Conservation (phyloP, 1,140 invertebrate genomes). For the Drosophila repletoides region DNA sequence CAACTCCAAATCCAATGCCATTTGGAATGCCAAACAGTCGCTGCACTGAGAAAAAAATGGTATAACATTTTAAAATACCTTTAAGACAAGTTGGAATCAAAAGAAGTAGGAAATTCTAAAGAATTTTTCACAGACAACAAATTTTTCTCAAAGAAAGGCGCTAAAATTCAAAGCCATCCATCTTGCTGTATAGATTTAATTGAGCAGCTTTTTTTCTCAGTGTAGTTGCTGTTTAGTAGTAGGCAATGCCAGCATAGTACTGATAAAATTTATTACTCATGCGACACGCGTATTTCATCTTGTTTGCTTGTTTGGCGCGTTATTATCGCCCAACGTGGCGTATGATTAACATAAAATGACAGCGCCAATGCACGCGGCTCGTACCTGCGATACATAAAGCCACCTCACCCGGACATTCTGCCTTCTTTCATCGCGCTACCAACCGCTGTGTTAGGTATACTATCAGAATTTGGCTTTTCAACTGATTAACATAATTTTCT, state of each 20-base stretch:
- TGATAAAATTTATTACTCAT: constrained; percentile 77
- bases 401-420: neutral
- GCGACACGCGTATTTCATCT: constrained; percentile 78
- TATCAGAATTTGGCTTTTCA: constrained; percentile 64
- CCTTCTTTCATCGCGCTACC: neutral
- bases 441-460: neutral
- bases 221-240: too few species aligned
- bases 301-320: constrained; percentile 78
- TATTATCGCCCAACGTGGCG: constrained; percentile 78
- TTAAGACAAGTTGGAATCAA: too few species aligned
- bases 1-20: constrained; percentile 31
- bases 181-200: too few species aligned
- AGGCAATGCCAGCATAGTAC: too few species aligned
- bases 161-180: too few species aligned
- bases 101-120: too few species aligned
- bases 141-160: too few species aligned
- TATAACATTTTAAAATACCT: too few species aligned
- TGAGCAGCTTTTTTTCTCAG: too few species aligned
- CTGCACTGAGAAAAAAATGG: too few species aligned
- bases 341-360: constrained; percentile 79
- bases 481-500: constrained; percentile 77
- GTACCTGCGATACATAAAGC: constrained; percentile 26
- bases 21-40: constrained; percentile 44
- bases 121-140: too few species aligned
- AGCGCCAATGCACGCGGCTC: constrained; percentile 41